Conservation (phyloP, 2,888 invertebrate species). For the Drosophila lacicola region DNA sequence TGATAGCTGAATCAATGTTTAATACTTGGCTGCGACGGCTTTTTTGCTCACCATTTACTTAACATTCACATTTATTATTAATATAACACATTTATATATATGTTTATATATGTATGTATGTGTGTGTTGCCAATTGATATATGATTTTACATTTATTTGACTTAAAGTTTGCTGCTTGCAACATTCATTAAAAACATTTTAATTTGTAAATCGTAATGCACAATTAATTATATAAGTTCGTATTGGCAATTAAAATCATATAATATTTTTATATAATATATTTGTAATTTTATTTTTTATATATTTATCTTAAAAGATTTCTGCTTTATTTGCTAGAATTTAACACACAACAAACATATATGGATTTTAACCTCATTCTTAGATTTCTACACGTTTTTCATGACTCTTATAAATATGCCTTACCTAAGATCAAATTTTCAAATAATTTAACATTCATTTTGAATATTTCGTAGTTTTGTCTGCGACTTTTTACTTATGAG, state of each 20-base stretch:
- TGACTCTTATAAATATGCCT: constrained; percentile 2
- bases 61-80: constrained; percentile 38
- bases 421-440: neutral
- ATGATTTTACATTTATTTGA: constrained; percentile 13
- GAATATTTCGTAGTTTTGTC: constrained; percentile 24
- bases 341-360: constrained; percentile 34
- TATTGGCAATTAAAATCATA: constrained; percentile 1
- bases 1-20: constrained; percentile 28
- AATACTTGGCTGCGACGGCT: constrained; percentile 54
- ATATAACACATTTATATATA: constrained; percentile 19
- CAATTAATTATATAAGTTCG: constrained; percentile 13
- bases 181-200: constrained; percentile 16
- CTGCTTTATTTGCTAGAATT: constrained; percentile 8
- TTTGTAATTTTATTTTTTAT: neutral
- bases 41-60: constrained; percentile 19
- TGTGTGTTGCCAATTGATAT: constrained; percentile 28
- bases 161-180: neutral
- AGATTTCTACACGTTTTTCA: neutral
- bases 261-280: neutral
- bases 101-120: neutral
- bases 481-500: constrained; percentile 43
- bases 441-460: constrained; percentile 16
- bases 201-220: constrained; percentile 5
- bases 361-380: neutral
- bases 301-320: constrained; percentile 2